Evolutionary conservation across 2,888 invertebrate species (phyloP).

Genomic region (Microctonus brassicae): DNA sequence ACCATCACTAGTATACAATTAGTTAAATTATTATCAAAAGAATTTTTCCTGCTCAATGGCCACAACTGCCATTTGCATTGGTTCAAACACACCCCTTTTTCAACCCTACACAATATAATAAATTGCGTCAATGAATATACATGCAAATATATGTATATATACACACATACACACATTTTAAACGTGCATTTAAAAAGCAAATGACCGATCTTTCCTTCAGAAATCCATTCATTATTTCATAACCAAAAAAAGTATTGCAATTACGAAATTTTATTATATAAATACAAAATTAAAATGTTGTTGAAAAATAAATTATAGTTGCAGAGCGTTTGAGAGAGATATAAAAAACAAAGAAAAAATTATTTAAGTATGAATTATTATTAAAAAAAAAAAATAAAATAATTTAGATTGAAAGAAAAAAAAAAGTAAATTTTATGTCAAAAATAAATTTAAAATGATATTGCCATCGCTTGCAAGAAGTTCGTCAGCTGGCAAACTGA

Average conservation of each 20-base stretch:
- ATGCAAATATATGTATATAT: not conserved
- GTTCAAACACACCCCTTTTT: not conserved
- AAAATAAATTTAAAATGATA: not conserved
- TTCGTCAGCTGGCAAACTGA: not conserved
- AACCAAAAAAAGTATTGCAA: not conserved
- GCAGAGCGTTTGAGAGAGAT: not conserved
- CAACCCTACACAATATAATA: too few relatives aligned
- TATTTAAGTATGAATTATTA: not conserved
- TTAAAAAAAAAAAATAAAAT: not conserved
- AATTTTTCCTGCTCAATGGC: constrained; percentile 20
- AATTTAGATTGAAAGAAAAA: not conserved
- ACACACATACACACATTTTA: not conserved
- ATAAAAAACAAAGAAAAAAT: not conserved
- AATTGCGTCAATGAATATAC: not conserved
- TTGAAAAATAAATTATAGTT: not conserved
- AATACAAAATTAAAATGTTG: not conserved
- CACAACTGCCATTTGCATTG: constrained; percentile 16
- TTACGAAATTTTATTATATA: constrained; percentile 1
- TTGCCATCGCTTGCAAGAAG: not conserved
- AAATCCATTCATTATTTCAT: not conserved
- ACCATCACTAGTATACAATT: not conserved
- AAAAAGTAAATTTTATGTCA: not conserved
- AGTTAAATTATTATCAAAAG: constrained; percentile 20
- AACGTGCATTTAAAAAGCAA: not conserved
- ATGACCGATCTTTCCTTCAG: not conserved